Percentiles rank a stretch among this genome's conserved stretches.
phyloP scores from a whole-genome alignment of 2,113 vertebrate genomes.

The Gymnarchus niloticus region DNA sequence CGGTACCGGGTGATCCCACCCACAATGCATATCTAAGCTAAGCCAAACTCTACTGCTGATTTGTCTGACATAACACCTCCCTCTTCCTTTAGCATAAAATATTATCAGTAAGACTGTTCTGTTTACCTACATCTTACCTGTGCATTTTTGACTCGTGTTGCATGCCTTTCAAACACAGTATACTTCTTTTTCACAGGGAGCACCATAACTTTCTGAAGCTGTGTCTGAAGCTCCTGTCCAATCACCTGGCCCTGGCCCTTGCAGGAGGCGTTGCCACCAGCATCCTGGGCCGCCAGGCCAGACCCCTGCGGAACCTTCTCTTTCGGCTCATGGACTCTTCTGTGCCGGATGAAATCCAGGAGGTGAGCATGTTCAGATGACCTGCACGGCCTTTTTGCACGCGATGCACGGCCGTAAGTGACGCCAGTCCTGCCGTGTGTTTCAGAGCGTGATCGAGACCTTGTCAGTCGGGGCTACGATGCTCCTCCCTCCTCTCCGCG shows the following conservation, averaged over 20 bases:
- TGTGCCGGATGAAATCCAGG: slow-evolving; percentile 96
- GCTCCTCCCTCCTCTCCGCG: slow-evolving; percentile 88
- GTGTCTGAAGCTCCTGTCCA: slow-evolving; percentile 90
- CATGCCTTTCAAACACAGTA: neutral
- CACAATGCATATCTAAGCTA: neutral
- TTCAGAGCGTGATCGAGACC: slow-evolving; percentile 92
- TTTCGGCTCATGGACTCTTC: slow-evolving; percentile 96
- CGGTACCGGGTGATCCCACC: neutral
- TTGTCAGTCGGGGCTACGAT: slow-evolving; percentile 97
- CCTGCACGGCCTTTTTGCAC: neutral
- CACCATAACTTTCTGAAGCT: slow-evolving; percentile 93
- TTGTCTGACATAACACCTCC: neutral
- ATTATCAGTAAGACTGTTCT: no score
- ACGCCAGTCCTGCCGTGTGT: neutral
- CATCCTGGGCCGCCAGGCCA: slow-evolving; percentile 88
- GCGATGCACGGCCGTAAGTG: neutral
- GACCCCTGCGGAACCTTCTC: slow-evolving; percentile 88
- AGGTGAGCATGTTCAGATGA: slow-evolving; percentile 57
- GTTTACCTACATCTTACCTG: no score
- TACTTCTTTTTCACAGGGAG: slow-evolving; percentile 64
- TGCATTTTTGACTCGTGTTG: neutral
- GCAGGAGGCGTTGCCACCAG: slow-evolving; percentile 96
- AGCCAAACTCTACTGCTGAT: neutral
- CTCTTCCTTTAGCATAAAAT: neutral
- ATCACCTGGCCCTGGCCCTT: slow-evolving; percentile 90